These are phyloP conservation scores for Pygocentrus nattereri DNA, from an alignment of 2,797 vertebrate genomes.

Conservation along the genomic window DNA sequence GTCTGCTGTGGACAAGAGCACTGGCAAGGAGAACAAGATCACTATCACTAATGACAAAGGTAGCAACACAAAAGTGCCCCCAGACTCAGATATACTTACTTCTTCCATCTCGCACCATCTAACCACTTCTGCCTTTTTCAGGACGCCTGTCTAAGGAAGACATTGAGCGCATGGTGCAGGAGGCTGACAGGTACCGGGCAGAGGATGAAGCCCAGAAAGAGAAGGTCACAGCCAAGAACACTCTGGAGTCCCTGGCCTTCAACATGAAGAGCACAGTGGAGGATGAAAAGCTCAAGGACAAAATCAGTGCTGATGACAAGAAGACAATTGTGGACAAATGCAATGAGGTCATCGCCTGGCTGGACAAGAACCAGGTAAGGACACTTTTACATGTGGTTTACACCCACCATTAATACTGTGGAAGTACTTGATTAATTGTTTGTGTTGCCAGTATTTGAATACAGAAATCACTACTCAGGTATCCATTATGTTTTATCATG, in stretches of 20 bases:
- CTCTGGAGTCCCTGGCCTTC: slow-evolving; percentile 83
- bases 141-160: slow-evolving; percentile 85
- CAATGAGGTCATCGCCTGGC: slow-evolving; percentile 83
- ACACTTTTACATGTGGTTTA: not conserved
- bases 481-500: too few relatives aligned
- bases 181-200: slow-evolving; percentile 81
- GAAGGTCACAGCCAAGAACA: slow-evolving; percentile 83
- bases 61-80: slow-evolving; percentile 33
- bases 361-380: slow-evolving; percentile 84
- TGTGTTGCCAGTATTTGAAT: too few relatives aligned
- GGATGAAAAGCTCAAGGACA: slow-evolving; percentile 84
- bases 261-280: slow-evolving; percentile 86
- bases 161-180: slow-evolving; percentile 85
- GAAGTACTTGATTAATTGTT: too few relatives aligned
- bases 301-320: slow-evolving; percentile 83
- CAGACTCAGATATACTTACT: not conserved
- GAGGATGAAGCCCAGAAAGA: slow-evolving; percentile 82
- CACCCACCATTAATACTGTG: too few relatives aligned
- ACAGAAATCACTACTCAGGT: too few relatives aligned
- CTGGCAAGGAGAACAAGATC: slow-evolving; percentile 87
- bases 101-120: not conserved
- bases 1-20: slow-evolving; percentile 87
- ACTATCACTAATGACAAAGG: slow-evolving; percentile 89
- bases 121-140: slow-evolving; percentile 49
- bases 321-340: slow-evolving; percentile 83